phyloP scores from a whole-genome alignment of 2,113 vertebrate genomes.

The Phrynocephalus versicolor region DNA sequence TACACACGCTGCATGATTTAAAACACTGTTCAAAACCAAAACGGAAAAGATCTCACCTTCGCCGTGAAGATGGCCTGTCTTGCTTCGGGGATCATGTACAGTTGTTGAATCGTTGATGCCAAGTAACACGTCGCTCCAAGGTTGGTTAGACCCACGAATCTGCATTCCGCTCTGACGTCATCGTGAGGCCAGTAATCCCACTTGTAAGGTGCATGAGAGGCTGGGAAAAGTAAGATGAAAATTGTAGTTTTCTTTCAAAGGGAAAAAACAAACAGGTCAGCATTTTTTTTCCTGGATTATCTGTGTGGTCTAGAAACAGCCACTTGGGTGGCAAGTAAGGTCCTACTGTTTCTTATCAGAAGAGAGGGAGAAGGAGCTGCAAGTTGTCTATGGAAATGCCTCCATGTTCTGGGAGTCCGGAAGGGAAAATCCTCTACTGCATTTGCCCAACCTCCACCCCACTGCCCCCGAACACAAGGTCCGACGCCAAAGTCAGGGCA shows the following conservation, averaged over 20 bases:
- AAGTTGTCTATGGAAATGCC: not conserved
- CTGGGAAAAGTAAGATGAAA: conserved; percentile 63
- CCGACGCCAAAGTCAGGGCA: not conserved
- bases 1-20: not conserved
- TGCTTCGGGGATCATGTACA: conserved; percentile 98
- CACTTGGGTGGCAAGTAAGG: not conserved
- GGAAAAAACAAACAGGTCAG: not conserved
- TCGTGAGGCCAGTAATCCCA: conserved; percentile 99
- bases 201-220: conserved; percentile 97
- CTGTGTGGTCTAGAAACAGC: not conserved
- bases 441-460: not conserved
- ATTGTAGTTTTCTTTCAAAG: not conserved
- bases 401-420: not conserved
- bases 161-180: conserved; percentile 94
- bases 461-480: too few relatives aligned
- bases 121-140: conserved; percentile 97
- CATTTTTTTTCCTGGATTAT: not conserved
- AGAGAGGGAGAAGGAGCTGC: not conserved
- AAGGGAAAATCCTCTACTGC: not conserved
- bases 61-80: conserved; percentile 97
- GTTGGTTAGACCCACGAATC: conserved; percentile 97
- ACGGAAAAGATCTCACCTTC: conserved; percentile 80
- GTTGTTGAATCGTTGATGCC: conserved; percentile 97
- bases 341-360: not conserved
- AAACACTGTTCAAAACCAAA: not conserved